phyloP scores from a whole-genome alignment of 2,888 invertebrate genomes.

The Euclidia mi region DNA sequence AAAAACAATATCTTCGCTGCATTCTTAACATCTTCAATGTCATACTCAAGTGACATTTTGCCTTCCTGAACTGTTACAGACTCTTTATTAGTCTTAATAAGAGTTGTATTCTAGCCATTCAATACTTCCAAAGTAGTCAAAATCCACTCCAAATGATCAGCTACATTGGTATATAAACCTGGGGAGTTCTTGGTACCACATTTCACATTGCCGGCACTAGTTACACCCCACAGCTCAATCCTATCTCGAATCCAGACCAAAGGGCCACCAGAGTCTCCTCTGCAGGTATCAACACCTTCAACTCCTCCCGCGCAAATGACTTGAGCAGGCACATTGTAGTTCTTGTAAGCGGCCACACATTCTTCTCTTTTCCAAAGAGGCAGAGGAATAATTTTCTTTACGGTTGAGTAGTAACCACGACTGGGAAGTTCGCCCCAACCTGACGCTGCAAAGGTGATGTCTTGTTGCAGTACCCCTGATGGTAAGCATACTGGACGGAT shows the following conservation, averaged over 20 bases:
- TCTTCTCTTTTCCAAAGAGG: slow-evolving; percentile 57
- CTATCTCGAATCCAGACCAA: slow-evolving; percentile 56
- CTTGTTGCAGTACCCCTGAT: slow-evolving; percentile 36
- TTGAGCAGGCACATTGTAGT: slow-evolving; percentile 54
- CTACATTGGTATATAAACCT: slow-evolving; percentile 71
- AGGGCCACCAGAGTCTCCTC: slow-evolving; percentile 77
- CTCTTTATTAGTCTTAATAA: not conserved
- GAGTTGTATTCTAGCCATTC: not conserved
- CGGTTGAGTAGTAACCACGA: slow-evolving; percentile 55
- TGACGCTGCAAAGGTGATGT: slow-evolving; percentile 59
- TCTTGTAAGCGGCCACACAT: slow-evolving; percentile 59
- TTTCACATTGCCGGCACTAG: slow-evolving; percentile 62
- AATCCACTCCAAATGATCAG: slow-evolving; percentile 69
- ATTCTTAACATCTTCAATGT: not conserved
- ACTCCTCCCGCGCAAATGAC: slow-evolving; percentile 74
- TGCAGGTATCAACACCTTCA: slow-evolving; percentile 68
- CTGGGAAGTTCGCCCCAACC: slow-evolving; percentile 70
- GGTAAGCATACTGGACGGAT: slow-evolving; percentile 75
- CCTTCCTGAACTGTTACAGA: not conserved
- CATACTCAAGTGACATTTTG: too few relatives aligned
- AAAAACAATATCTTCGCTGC: too few relatives aligned
- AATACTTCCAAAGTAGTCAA: slow-evolving; percentile 39
- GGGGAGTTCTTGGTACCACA: slow-evolving; percentile 70
- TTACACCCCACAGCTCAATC: slow-evolving; percentile 69
- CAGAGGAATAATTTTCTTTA: slow-evolving; percentile 68